These are phyloP conservation scores for Aix galericulata DNA, from an alignment of 2,113 vertebrate genomes.

Conservation along the genomic window DNA sequence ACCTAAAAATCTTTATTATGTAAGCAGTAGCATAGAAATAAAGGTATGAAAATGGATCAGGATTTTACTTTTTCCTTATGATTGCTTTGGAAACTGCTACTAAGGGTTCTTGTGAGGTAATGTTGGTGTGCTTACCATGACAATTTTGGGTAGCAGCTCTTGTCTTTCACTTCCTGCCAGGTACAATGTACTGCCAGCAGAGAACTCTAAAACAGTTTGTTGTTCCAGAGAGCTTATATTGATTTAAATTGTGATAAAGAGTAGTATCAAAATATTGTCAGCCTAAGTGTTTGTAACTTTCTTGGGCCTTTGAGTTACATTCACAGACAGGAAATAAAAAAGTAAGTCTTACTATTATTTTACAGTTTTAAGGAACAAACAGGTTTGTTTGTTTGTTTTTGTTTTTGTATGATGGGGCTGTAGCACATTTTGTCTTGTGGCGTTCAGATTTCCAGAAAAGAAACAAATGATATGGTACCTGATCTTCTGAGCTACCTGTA, in stretches of 20 bases:
- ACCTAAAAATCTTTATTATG: background rate
- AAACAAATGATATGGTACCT: background rate
- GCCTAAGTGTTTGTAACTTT: background rate
- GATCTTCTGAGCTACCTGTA: background rate
- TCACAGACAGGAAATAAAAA: background rate
- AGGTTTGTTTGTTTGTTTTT: background rate
- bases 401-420: background rate
- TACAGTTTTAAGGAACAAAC: background rate
- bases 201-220: background rate
- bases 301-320: background rate
- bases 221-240: background rate
- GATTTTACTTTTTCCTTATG: conserved; percentile 14
- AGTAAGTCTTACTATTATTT: background rate
- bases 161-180: background rate
- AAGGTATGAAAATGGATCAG: background rate
- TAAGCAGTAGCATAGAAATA: conserved; percentile 28
- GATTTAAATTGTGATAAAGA: background rate
- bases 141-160: background rate
- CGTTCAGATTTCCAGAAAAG: background rate
- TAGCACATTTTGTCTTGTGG: background rate
- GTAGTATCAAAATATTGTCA: background rate
- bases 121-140: background rate
- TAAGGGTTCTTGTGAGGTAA: background rate
- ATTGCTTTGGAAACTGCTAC: background rate
- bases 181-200: background rate